Evolutionary conservation across 2,888 invertebrate species (phyloP).

Genomic region (Lepidocyrtoides sp.): DNA sequence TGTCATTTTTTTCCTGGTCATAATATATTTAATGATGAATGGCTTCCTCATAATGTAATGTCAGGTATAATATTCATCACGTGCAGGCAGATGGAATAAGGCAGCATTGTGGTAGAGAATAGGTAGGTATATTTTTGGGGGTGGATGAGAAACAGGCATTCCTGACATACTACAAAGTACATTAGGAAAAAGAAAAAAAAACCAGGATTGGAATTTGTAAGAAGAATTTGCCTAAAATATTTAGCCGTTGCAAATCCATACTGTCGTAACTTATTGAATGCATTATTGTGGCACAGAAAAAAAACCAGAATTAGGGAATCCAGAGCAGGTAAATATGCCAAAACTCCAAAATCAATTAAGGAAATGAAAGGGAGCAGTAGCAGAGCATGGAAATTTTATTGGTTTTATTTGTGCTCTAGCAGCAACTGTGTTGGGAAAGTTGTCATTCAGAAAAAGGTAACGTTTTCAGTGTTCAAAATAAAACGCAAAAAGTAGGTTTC

Average conservation of each 20-base stretch:
- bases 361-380: constrained; percentile 58
- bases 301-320: constrained; percentile 34
- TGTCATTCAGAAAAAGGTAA: constrained; percentile 46
- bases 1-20: not conserved
- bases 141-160: constrained; percentile 63
- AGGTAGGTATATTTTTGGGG: constrained; percentile 66
- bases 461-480: not conserved
- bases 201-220: no score
- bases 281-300: not conserved
- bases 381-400: constrained; percentile 57
- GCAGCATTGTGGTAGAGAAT: no score
- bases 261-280: not conserved
- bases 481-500: constrained; percentile 8
- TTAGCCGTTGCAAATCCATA: not conserved
- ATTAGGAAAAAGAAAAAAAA: constrained; percentile 17
- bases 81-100: no score
- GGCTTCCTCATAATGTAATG: not conserved
- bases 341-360: constrained; percentile 74
- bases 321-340: constrained; percentile 67
- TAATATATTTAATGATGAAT: not conserved
- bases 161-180: constrained; percentile 32
- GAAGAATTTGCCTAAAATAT: not conserved
- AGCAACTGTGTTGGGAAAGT: constrained; percentile 42
- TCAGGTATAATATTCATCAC: no score
- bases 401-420: constrained; percentile 65